These are phyloP conservation scores for Prinia subflava DNA, from an alignment of 2,113 vertebrate genomes.

Conservation along the genomic window DNA sequence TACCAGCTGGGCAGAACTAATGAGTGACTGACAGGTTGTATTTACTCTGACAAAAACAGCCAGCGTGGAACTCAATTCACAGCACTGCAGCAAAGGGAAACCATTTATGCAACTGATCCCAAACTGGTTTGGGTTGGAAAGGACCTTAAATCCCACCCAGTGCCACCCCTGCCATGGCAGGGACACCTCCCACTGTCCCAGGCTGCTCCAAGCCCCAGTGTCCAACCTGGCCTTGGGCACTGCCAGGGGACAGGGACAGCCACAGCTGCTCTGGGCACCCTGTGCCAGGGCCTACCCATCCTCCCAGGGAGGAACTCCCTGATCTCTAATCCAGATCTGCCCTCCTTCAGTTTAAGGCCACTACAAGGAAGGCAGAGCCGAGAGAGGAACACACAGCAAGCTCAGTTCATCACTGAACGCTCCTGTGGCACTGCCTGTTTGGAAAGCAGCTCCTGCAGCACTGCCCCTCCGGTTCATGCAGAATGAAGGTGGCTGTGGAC, in stretches of 20 bases:
- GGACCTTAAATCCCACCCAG: fast-evolving
- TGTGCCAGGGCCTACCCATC: not conserved
- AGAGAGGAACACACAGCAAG: not conserved
- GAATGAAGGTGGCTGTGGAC: not conserved
- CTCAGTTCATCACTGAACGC: not conserved
- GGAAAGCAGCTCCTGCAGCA: not conserved
- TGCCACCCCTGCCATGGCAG: not conserved
- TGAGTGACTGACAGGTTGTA: not conserved
- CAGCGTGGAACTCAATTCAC: not conserved
- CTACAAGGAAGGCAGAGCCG: not conserved
- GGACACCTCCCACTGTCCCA: not conserved
- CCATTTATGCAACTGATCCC: not conserved
- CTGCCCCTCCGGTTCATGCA: not conserved
- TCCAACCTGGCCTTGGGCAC: not conserved
- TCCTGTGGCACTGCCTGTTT: not conserved
- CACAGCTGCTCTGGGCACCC: not conserved
- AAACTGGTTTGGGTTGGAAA: not conserved
- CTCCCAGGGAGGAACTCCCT: not conserved
- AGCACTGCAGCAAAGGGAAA: not conserved
- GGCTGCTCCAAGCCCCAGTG: fast-evolving
- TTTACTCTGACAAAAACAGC: not conserved
- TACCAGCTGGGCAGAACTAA: not conserved
- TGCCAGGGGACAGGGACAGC: not conserved
- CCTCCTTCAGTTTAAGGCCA: not conserved
- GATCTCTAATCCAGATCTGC: not conserved